Evolutionary conservation across 2,797 vertebrate genomes (phyloP).

Genomic region (Euphonia xanthogaster): DNA sequence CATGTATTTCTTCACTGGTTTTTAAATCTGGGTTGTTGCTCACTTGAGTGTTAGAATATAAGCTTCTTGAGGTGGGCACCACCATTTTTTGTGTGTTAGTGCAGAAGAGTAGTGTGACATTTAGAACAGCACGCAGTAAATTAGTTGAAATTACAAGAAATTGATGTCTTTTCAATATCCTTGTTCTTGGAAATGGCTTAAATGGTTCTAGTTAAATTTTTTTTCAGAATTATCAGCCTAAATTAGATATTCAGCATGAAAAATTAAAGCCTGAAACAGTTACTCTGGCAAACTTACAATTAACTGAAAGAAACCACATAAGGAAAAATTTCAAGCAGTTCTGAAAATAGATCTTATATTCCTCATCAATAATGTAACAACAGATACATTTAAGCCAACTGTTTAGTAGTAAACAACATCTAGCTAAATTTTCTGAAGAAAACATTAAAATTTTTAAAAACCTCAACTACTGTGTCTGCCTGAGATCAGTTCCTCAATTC

Average conservation of each 20-base stretch:
- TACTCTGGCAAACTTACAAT: background rate
- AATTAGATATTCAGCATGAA: background rate
- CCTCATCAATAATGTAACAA: background rate
- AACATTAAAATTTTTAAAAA: background rate
- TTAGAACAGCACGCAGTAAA: background rate
- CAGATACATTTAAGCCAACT: background rate
- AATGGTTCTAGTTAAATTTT: background rate
- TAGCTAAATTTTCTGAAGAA: background rate
- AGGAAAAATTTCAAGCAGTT: background rate
- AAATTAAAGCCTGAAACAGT: background rate
- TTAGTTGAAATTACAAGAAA: background rate
- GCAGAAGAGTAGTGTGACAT: background rate
- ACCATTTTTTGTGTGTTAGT: background rate
- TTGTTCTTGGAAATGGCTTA: background rate
- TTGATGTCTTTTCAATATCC: background rate
- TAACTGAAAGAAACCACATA: background rate
- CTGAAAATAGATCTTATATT: background rate
- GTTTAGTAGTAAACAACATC: background rate
- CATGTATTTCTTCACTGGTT: background rate
- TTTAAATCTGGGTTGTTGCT: background rate
- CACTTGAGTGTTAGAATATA: background rate
- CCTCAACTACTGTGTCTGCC: background rate
- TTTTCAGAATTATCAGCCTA: background rate
- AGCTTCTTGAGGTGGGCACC: background rate
- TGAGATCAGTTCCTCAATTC: background rate